Evolutionary conservation across 2,888 invertebrate species (phyloP), one percentile per base, ranked within the genome.

Genomic region (Metopia argyrocephala): DNA sequence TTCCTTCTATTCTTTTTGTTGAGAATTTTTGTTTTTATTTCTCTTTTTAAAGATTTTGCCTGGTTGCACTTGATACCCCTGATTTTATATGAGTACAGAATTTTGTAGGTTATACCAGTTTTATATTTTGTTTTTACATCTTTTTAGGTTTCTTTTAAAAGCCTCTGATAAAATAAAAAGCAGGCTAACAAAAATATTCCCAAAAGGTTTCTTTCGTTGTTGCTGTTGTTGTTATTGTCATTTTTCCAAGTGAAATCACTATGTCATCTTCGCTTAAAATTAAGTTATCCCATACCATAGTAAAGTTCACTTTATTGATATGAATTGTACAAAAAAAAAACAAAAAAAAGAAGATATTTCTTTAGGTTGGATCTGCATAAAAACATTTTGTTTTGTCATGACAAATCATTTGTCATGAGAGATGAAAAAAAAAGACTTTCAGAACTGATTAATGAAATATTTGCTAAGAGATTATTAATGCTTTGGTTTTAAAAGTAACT

Each of bases 261-360:
- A 78, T 85, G 87, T 86, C 86, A 85, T 85, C 84, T 83, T 85
- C 83, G 85, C 85, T 86, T 85, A 86, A 81, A 87, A 88, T 88
- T 88, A 85, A 87, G 86, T 86, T 87, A 87, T 89, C 86, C 87
- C n/a, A n/a, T n/a, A n/a, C 2, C 46, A 38, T 9, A 15, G 56
- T 52, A 57, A 56, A 66, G 59, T 78, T 76, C 50, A n/a, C 25
- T 59, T 59, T 46, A 61, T 21, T 45, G 52, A 48, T 18, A 48
- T 18, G 48, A 48, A n/a, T 27, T 25, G n/a, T 23, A 31, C 20
- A 7, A 38, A 31, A 31, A 7, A 31, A 31, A 31, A 9, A 31
- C 9, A 9, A 1, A 6, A 31, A n/a, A n/a, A 31, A n/a, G n/a
- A 31, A 31, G 12, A 31, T 12, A 12, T 1, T 38, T 15, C 9